Base-by-base conservation (phyloP, 2,797 vertebrate genomes). In the Carcharodon carcharias region DNA sequence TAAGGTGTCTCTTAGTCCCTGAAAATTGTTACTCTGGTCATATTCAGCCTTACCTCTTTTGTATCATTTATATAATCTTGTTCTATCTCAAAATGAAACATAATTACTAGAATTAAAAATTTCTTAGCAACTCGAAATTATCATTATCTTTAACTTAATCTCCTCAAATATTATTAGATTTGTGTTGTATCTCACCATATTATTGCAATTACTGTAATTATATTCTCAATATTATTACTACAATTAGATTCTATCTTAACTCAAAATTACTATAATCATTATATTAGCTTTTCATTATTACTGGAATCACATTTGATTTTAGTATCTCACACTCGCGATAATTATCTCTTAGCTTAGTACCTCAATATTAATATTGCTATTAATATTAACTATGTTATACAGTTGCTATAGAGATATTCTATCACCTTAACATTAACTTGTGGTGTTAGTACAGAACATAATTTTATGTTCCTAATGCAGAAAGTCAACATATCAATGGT, bases 231-330 rank as follows among this genome's bases (percentile, higher is more conserved):
- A 91, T 63, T 91, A 61, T 91, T 91, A 63, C 56, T 61, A n/a
- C 58, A 35, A n/a, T 61, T 58, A 61, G 31, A 63, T 61, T 61
- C 56, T 18, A 63, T 61, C 35, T 91, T 61, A 91, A 45, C 58
- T 91, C 14, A 91, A 91, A 63, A 91, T 91, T 35, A 61, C 88
- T 91, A 21, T 91, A 91, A 61, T 91, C 88, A 61, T 91, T 58
- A 61, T 16, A 58, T 63, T 91, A 91, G 56, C 58, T 35, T 35
- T 35, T 91, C 58, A 91, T 91, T 61, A 18, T 61, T 61, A 91
- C 28, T 61, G 56, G 5, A 16, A 35, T 7, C 56, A 91, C 5
- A 91, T n/a, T n/a, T 91, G 58, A 91, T 61, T 63, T 91, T 91
- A 5, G 31, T 63, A 61, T 31, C 31, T 58, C 31, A 61, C 31